Conservation (phyloP, 2,113 vertebrate species). For the Miniopterus natalensis region DNA sequence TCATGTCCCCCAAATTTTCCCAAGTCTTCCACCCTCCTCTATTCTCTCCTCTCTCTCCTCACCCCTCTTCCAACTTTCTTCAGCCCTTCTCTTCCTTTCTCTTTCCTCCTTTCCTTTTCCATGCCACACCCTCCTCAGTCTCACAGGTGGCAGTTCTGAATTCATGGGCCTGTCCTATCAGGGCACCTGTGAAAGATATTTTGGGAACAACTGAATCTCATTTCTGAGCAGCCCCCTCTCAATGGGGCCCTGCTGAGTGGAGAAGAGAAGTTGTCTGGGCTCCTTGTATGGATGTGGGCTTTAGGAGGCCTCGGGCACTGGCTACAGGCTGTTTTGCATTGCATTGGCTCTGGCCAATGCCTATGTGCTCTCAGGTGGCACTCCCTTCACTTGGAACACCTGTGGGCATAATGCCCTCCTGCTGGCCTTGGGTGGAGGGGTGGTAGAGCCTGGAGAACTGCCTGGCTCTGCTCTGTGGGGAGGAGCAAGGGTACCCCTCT, state of each 20-base stretch:
- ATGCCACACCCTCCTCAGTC: neutral
- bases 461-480: constrained; percentile 62
- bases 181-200: constrained; percentile 63
- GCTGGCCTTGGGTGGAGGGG: constrained; percentile 88
- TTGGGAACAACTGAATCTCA: constrained; percentile 59
- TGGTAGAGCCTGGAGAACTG: constrained; percentile 83
- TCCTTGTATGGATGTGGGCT: constrained; percentile 83
- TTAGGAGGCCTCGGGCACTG: constrained; percentile 88
- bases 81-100: neutral
- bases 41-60: neutral
- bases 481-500: neutral
- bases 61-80: neutral
- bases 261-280: constrained; percentile 84
- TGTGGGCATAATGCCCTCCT: constrained; percentile 90
- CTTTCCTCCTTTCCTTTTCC: neutral
- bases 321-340: constrained; percentile 91
- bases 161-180: constrained; percentile 88
- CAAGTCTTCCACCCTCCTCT: neutral
- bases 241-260: constrained; percentile 88
- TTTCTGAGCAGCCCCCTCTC: constrained; percentile 72
- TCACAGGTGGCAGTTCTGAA: constrained; percentile 32
- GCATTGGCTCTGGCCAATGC: constrained; percentile 88
- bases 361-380: constrained; percentile 90
- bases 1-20: neutral
- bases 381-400: constrained; percentile 91